Evolutionary conservation across 1,140 invertebrate species (phyloP), one percentile per base, ranked within the genome.

Genomic region (Drosophila truncata): DNA sequence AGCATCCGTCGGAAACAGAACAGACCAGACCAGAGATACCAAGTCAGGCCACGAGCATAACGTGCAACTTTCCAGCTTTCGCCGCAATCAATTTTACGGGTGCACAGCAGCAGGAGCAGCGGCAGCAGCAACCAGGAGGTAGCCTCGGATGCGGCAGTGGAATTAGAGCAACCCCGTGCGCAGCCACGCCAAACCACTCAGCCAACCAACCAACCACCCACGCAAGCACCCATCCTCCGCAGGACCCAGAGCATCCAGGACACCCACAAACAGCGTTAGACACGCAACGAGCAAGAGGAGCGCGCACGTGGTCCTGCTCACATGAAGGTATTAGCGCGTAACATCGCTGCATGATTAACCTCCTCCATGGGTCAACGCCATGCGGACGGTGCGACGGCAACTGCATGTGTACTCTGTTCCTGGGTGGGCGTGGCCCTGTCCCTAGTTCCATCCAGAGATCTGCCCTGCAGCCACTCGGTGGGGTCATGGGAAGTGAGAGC

Each of bases 271-370:
- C 63, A 61, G 42, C 69, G 82, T 78, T 88, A 84, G 78, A 90
- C 85, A 85, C 78, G 81, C 85, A 78, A 90, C 52, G 52, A 63
- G 49, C 39, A 50, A 42, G 72, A 49, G 57, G 35, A 55, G 65
- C 82, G 64, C 83, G 84, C 91, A 92, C 91, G 91, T 92, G 91
- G 91, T 91, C 82, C 78, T 82, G 82, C 91, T 92, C 91, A 92
- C 91, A 92, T 92, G 91, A 85, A 92, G 91, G 91, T 92, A 92
- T 92, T 92, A 92, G 85, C 82, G 91, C 91, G 91, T 80, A 92
- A 92, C 85, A 91, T 80, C 84, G 83, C 74, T 92, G 91, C 87
- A 90, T 91, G 90, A 91, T 91, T 91, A 91, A 91, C 90, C 90
- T 77, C 58, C 67, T 64, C 50, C 78, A 76, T 59, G 74, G 73